Evolutionary conservation across 2,888 invertebrate genomes (phyloP).

Genomic region (Caenorhabditis sp.): DNA sequence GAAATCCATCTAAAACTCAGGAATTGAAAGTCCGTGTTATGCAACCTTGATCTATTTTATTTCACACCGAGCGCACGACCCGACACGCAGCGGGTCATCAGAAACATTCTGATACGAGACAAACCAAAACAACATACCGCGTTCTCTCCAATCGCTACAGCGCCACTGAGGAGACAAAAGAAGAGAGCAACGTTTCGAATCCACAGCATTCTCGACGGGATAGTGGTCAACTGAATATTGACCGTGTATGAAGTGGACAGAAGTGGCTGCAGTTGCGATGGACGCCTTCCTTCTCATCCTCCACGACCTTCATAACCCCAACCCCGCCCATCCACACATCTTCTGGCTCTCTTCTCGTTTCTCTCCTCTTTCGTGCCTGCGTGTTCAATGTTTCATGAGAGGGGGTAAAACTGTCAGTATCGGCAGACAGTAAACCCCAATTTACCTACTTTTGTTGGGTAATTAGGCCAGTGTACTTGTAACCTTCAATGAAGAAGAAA

Average conservation of each 20-base stretch:
- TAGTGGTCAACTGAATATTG: constrained; percentile 43
- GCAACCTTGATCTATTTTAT: constrained; percentile 7
- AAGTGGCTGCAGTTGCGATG: constrained; percentile 54
- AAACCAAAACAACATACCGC: constrained; percentile 71
- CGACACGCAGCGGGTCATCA: neutral
- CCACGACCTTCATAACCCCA: constrained; percentile 53
- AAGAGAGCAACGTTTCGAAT: constrained; percentile 52
- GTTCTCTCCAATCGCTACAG: constrained; percentile 80
- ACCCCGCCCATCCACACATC: constrained; percentile 55
- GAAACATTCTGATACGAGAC: neutral
- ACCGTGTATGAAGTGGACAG: constrained; percentile 55
- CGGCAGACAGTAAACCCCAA: constrained; percentile 37
- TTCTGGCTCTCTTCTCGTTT: constrained; percentile 42
- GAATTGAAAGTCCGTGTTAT: neutral
- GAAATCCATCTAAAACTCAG: constrained; percentile 79
- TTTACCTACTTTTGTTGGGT: constrained; percentile 41
- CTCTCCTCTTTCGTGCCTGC: constrained; percentile 47
- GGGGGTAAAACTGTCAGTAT: constrained; percentile 28
- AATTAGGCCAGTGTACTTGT: constrained; percentile 54
- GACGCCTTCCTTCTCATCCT: constrained; percentile 61
- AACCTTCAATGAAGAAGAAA: constrained; percentile 11
- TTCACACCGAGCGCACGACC: neutral
- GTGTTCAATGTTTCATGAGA: constrained; percentile 62
- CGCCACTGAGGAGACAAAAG: constrained; percentile 51
- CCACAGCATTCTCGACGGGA: constrained; percentile 27